Evolutionary conservation across 1,140 invertebrate species (phyloP), one percentile per base, ranked within the genome.

Genomic region (Euwallacea similis): DNA sequence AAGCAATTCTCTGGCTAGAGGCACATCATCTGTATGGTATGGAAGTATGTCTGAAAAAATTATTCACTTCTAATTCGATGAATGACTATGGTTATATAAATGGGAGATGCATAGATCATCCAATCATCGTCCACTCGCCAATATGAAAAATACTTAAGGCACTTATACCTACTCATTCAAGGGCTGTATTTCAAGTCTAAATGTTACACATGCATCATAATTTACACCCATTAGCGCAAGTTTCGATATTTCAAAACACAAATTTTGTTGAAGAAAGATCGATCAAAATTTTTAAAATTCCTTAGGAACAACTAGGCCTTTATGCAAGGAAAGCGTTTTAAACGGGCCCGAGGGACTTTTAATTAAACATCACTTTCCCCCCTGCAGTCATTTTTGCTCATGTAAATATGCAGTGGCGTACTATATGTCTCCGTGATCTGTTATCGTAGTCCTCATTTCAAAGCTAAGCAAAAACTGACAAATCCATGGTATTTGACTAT

Each of bases 1-100:
- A 64, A 97, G 86, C 81, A 97, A 96, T 77, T 94, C 92, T 56
- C 87, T 86, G 2, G 93, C 95, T 64, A 90, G 89, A 7, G 88
- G 84, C 68, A 85, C 86, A 55, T 89, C 87, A 53, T 88, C 87
- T 74, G 86, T 86, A 83, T 90, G 89, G 65, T 91, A 89, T n/a
- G 93, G 93, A 72, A 93, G 84, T 74, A 96, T 87, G 80, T 94
- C 93, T 95, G 85, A 3, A 83, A 85, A 77, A 67, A 80, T 81
- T 74, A 73, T 77, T 56, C 11, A 9, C 7, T 7, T 54, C 46
- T 65, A 55, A 41, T 41, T 50, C 6, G 9, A 50, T 13, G 46
- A 11, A 50, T 50, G 21, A 4, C 21, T 33, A 33, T 4, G 21
- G 1, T 33, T 33, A 33, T 33, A 33, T 33, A 33, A 33, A 33